Conservation (phyloP, 2,888 invertebrate species). For the Sphecodes monilicornis region DNA sequence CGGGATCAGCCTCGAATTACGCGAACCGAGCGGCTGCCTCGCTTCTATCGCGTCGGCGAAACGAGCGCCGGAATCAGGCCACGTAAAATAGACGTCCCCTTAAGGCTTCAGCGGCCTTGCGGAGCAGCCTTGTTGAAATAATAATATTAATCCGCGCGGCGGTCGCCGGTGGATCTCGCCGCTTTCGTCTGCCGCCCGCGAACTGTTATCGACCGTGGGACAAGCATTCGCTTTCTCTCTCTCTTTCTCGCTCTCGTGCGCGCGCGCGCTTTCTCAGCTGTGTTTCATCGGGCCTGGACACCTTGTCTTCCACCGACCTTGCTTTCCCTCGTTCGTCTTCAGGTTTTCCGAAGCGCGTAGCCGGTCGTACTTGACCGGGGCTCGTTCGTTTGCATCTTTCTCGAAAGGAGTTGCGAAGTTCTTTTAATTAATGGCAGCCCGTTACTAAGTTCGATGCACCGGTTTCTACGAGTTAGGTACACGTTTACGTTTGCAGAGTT, state of each 20-base stretch:
- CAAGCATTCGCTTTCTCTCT: neutral
- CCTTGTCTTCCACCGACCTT: neutral
- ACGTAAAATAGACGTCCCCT: slow-evolving; percentile 52
- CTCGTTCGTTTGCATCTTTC: neutral
- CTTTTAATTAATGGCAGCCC: neutral
- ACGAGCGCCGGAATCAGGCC: slow-evolving; percentile 50
- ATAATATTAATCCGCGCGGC: slow-evolving; percentile 57
- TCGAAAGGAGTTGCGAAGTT: neutral
- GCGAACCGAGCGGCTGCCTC: neutral
- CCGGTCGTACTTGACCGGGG: slow-evolving; percentile 7
- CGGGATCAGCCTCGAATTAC: slow-evolving; percentile 44
- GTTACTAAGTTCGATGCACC: neutral
- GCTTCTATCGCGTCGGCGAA: slow-evolving; percentile 31
- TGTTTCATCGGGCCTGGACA: slow-evolving; percentile 1
- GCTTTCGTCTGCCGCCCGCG: slow-evolving; percentile 10
- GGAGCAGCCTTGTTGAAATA: slow-evolving; percentile 51
- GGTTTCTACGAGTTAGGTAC: neutral
- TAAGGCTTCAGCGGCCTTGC: slow-evolving; percentile 65
- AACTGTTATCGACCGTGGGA: slow-evolving; percentile 27
- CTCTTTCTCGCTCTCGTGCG: neutral
- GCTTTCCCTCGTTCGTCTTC: neutral
- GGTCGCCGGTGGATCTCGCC: neutral
- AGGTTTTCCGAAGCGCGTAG: neutral
- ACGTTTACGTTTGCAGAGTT: neutral
- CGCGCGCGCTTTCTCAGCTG: neutral